phyloP scores from a whole-genome alignment of 2,888 invertebrate genomes.

The Drosophila hamatofila region DNA sequence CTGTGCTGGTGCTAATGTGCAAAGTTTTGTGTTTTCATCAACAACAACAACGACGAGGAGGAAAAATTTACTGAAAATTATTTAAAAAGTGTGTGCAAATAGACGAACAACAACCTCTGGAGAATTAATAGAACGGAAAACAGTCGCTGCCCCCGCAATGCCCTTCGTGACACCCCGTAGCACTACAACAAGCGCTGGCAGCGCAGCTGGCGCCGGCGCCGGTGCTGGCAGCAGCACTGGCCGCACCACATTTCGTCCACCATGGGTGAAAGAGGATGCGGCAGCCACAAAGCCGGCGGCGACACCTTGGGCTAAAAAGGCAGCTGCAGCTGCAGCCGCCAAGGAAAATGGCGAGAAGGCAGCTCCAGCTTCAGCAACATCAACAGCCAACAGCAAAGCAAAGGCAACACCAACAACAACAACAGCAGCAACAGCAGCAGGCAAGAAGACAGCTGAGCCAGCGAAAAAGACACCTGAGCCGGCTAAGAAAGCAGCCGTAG shows the following conservation, averaged over 20 bases:
- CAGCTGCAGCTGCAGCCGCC: conserved; percentile 34
- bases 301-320: conserved; percentile 67
- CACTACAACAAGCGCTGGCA: conserved; percentile 59
- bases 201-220: conserved; percentile 66
- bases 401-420: conserved; percentile 53
- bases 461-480: conserved; percentile 56
- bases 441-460: conserved; percentile 68
- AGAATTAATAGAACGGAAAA: conserved; percentile 63
- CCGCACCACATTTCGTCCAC: conserved; percentile 89
- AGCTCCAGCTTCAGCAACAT: conserved; percentile 13
- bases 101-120: conserved; percentile 67
- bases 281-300: conserved; percentile 64
- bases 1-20: conserved; percentile 73
- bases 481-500: conserved; percentile 46
- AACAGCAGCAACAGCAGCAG: conserved; percentile 82
- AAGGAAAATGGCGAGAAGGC: conserved; percentile 58
- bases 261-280: conserved; percentile 88
- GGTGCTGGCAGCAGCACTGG: conserved; percentile 77
- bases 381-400: conserved; percentile 33
- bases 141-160: conserved; percentile 68
- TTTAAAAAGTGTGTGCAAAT: conserved; percentile 79
- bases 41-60: conserved; percentile 36
- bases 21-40: conserved; percentile 78
- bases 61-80: conserved; percentile 64
- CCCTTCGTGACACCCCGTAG: conserved; percentile 83